A percentile compares a stretch with the other conserved stretches of the same genome.
Evolutionary conservation across 1,140 invertebrate species (phyloP).

Genomic region (Euschistus heros): DNA sequence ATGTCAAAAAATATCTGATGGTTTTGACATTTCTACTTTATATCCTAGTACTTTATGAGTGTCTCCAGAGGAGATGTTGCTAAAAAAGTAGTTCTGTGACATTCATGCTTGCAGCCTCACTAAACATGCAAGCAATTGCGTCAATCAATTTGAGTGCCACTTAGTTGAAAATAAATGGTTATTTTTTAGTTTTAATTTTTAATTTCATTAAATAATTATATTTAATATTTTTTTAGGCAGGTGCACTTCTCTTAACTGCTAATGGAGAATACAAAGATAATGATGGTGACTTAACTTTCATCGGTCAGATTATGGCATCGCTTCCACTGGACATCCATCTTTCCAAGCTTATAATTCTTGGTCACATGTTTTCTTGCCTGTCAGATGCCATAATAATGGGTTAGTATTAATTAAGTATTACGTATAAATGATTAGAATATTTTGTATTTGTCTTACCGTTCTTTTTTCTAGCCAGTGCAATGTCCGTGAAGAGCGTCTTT

Average conservation of each 20-base stretch:
- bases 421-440: background rate
- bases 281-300: slow-evolving; percentile 83
- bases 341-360: slow-evolving; percentile 76
- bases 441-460: slow-evolving; percentile 13
- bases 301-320: slow-evolving; percentile 70
- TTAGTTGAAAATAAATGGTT: no score
- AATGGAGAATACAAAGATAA: slow-evolving; percentile 41
- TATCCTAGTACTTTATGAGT: no score
- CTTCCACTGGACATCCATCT: slow-evolving; percentile 74
- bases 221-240: slow-evolving; percentile 37
- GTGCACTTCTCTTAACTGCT: slow-evolving; percentile 51
- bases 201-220: no score
- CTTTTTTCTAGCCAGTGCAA: slow-evolving; percentile 52
- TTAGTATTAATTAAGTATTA: slow-evolving; percentile 32
- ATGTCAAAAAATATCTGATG: no score
- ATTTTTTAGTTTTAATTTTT: no score
- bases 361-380: slow-evolving; percentile 74
- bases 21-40: no score
- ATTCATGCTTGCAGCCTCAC: no score
- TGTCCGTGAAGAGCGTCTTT: slow-evolving; percentile 74
- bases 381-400: slow-evolving; percentile 82
- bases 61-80: no score
- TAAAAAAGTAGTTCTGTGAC: no score
- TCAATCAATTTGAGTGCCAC: no score
- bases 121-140: no score